Evolutionary conservation across 1,140 invertebrate species (phyloP).

Genomic region (Drosophila ohnishii): DNA sequence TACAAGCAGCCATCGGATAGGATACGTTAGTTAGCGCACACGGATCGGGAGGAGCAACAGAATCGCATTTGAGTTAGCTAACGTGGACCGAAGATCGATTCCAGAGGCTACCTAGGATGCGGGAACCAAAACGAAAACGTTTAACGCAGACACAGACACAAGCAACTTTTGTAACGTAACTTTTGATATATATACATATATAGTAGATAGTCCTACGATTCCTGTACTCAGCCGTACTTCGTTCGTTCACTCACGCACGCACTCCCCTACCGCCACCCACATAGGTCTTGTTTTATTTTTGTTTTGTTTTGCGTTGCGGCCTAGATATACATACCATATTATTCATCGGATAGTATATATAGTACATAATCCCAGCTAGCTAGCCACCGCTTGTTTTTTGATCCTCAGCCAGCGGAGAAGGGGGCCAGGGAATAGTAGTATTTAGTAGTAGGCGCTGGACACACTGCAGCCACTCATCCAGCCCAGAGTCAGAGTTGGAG

Average conservation of each 20-base stretch:
- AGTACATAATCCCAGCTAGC: constrained; percentile 41
- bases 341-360: constrained; percentile 54
- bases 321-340: constrained; percentile 41
- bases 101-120: constrained; percentile 17
- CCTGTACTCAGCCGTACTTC: constrained; percentile 24
- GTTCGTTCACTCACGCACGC: constrained; percentile 1
- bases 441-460: constrained; percentile 4
- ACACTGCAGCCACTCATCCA: constrained; percentile 12
- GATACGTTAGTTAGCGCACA: constrained; percentile 34
- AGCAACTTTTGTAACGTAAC: constrained; percentile 47
- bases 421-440: constrained; percentile 1
- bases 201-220: constrained; percentile 39
- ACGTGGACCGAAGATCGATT: constrained; percentile 27
- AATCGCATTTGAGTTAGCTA: constrained; percentile 32
- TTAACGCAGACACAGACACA: constrained; percentile 18
- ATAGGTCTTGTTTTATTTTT: constrained; percentile 13
- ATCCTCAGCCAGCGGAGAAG: constrained; percentile 19
- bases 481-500: constrained; percentile 6
- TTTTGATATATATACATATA: constrained; percentile 42
- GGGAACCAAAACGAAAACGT: constrained; percentile 4
- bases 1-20: constrained; percentile 26
- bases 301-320: constrained; percentile 35
- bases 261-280: constrained; percentile 4
- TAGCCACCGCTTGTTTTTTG: constrained; percentile 54
- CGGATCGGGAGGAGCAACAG: constrained; percentile 2